These are phyloP conservation scores for Neodiprion pinetum DNA, from an alignment of 1,140 invertebrate genomes.

Conservation along the genomic window DNA sequence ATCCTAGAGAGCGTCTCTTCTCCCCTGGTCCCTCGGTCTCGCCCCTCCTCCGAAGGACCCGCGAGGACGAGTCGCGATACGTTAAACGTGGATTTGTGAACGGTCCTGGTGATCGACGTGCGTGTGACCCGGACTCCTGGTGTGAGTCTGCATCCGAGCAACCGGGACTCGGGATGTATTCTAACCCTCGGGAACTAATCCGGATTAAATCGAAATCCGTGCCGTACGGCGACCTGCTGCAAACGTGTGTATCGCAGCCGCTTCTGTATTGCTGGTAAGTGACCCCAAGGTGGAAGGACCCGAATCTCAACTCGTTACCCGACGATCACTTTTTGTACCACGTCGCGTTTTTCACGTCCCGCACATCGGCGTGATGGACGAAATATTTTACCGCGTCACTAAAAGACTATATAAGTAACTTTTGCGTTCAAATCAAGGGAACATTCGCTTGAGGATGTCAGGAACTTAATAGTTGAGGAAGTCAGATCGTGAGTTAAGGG, in stretches of 20 bases:
- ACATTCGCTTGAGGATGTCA: too few relatives aligned
- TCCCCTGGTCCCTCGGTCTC: not conserved
- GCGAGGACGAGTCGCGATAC: not conserved
- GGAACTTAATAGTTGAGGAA: too few relatives aligned
- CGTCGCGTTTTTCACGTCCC: too few relatives aligned
- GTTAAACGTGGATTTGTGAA: not conserved
- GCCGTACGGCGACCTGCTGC: conserved; percentile 11
- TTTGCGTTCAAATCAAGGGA: too few relatives aligned
- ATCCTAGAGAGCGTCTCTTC: not conserved
- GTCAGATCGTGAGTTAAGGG: too few relatives aligned
- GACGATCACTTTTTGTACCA: too few relatives aligned
- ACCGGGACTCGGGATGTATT: not conserved
- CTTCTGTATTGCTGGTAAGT: too few relatives aligned
- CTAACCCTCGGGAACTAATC: not conserved
- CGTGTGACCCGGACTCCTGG: conserved; percentile 14
- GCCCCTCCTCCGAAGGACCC: not conserved
- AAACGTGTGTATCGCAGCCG: not conserved
- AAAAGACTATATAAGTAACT: too few relatives aligned
- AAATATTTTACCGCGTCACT: too few relatives aligned
- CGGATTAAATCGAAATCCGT: not conserved
- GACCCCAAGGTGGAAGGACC: too few relatives aligned
- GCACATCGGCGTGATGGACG: too few relatives aligned
- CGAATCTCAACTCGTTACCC: too few relatives aligned
- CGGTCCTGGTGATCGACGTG: not conserved
- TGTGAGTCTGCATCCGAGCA: conserved; percentile 20